A percentile compares a stretch with the other conserved stretches of the same genome.
Evolutionary conservation across 2,113 vertebrate species (phyloP).

Genomic region (Tenebrosternarchus preto): DNA sequence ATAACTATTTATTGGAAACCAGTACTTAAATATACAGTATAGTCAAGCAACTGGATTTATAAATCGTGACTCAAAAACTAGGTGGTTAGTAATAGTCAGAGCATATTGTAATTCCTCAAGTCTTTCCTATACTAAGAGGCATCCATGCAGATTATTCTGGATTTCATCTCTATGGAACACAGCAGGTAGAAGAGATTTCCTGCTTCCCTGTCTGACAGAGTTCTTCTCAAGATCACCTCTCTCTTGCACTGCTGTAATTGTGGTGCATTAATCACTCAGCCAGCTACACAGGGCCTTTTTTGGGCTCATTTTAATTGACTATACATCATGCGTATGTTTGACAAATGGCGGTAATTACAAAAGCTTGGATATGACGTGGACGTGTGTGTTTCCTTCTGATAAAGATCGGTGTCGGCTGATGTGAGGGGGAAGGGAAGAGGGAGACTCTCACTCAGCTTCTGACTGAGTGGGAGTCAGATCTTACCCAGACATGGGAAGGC

Average conservation of each 20-base stretch:
- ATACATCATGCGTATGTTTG: slow-evolving; percentile 88
- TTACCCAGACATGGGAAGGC: too few relatives aligned
- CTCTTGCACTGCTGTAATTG: slow-evolving; percentile 69
- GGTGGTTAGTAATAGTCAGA: too few relatives aligned
- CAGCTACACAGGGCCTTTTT: slow-evolving; percentile 76
- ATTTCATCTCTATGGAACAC: not conserved
- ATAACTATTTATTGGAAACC: not conserved
- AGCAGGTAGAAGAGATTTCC: slow-evolving; percentile 13
- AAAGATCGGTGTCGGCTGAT: slow-evolving; percentile 19
- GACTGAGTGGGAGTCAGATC: too few relatives aligned
- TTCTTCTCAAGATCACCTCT: slow-evolving; percentile 64
- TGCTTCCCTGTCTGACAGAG: slow-evolving; percentile 45
- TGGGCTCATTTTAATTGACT: slow-evolving; percentile 85
- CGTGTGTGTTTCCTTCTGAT: slow-evolving; percentile 28
- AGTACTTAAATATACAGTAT: not conserved
- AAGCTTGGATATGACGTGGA: slow-evolving; percentile 66
- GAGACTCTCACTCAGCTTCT: not conserved
- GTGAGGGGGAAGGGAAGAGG: not conserved
- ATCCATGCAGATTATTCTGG: not conserved
- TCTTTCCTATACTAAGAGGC: not conserved
- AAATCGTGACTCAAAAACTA: too few relatives aligned
- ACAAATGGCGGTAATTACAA: slow-evolving; percentile 93
- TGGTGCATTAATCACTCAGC: slow-evolving; percentile 82
- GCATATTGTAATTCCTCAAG: not conserved
- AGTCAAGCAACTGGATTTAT: too few relatives aligned